Conservation (phyloP, 2,888 invertebrate species). For the Limenitis camilla region DNA sequence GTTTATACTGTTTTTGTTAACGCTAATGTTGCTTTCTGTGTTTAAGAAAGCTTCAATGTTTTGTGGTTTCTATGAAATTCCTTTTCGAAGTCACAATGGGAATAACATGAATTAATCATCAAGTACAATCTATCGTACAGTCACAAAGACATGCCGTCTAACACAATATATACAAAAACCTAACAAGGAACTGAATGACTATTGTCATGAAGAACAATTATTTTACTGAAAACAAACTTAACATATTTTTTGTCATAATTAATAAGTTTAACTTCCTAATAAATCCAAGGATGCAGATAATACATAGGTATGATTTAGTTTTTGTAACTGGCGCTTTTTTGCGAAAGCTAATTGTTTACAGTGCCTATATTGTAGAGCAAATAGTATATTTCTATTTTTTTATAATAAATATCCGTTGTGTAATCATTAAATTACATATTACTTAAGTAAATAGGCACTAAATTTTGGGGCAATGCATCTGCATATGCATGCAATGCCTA, state of each 20-base stretch:
- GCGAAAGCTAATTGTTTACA: no score
- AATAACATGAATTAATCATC: conserved; percentile 18
- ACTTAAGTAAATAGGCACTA: no score
- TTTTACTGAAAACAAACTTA: background rate
- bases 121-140: conserved; percentile 1
- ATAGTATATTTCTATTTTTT: no score
- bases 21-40: background rate
- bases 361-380: no score
- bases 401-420: no score
- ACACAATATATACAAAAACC: conserved; percentile 10
- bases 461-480: no score
- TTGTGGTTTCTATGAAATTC: conserved; percentile 15
- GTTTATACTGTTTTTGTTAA: background rate
- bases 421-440: no score
- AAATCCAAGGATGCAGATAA: no score
- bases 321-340: no score
- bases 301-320: no score
- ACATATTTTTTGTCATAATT: background rate
- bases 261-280: no score
- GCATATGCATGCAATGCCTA: no score
- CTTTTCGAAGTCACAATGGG: conserved; percentile 9
- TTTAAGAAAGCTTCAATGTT: conserved; percentile 2
- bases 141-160: conserved; percentile 2
- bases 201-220: conserved; percentile 7
- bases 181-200: conserved; percentile 1